Conservation (phyloP, 2,797 vertebrate species). For the Myotis vivesi region DNA sequence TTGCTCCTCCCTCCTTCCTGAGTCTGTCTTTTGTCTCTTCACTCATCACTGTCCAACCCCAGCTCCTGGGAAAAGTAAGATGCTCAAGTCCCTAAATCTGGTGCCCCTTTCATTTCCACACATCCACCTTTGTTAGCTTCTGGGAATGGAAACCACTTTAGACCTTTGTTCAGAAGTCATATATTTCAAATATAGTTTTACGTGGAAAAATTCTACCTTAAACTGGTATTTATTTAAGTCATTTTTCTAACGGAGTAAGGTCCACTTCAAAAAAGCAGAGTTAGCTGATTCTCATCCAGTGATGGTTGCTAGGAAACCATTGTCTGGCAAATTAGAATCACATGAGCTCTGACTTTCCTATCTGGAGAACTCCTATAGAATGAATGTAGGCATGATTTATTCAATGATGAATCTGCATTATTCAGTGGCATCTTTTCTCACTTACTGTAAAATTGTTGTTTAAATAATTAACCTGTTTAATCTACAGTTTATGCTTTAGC, state of each 20-base stretch:
- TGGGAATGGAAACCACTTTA: constrained; percentile 3
- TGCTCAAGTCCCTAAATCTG: neutral
- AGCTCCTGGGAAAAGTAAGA: neutral
- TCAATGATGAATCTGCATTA: constrained; percentile 37
- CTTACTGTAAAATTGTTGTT: constrained; percentile 49
- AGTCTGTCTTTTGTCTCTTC: neutral
- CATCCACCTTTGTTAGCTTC: neutral
- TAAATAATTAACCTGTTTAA: constrained; percentile 66
- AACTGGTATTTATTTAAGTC: constrained; percentile 64
- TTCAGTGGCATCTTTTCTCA: constrained; percentile 34
- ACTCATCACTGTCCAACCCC: neutral
- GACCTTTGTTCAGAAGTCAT: constrained; percentile 40
- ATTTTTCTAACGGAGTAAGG: constrained; percentile 63
- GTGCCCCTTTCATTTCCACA: neutral
- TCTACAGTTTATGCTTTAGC: constrained; percentile 24
- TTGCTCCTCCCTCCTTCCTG: neutral
- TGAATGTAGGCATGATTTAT: constrained; percentile 47
- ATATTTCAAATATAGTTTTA: constrained; percentile 60
- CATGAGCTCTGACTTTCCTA: constrained; percentile 12
- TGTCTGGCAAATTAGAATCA: constrained; percentile 65
- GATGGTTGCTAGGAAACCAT: constrained; percentile 77
- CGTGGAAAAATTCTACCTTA: constrained; percentile 40
- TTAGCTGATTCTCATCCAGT: constrained; percentile 61
- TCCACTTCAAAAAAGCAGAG: constrained; percentile 63
- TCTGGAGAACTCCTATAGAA: constrained; percentile 54